Conservation (phyloP, 2,888 invertebrate species). For the Limnephilus marmoratus region DNA sequence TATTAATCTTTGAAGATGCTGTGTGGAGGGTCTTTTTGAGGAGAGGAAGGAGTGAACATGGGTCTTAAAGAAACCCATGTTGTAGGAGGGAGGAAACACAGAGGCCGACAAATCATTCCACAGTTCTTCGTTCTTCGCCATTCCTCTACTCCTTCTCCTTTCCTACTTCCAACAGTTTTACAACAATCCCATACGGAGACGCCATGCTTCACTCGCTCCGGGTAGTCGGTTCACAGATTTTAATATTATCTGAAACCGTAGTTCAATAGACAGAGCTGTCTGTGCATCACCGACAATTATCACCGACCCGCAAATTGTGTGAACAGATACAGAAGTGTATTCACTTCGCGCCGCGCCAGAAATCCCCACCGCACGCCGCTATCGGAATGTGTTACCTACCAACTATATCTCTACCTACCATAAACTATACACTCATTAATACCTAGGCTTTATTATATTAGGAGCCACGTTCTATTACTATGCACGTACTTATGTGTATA, state of each 20-base stretch:
- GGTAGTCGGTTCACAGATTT: background rate
- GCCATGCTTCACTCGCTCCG: background rate
- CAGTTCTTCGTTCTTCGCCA: too few relatives aligned
- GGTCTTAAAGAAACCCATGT: too few relatives aligned
- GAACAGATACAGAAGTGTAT: background rate
- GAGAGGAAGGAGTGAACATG: too few relatives aligned
- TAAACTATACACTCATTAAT: background rate
- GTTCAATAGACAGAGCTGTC: background rate
- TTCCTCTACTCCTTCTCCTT: too few relatives aligned
- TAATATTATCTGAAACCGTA: background rate
- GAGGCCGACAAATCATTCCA: too few relatives aligned
- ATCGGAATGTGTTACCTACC: conserved; percentile 34
- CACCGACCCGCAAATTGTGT: conserved; percentile 18
- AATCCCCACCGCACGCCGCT: background rate
- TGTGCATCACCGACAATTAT: conserved; percentile 22
- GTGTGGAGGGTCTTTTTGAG: too few relatives aligned
- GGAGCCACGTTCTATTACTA: background rate
- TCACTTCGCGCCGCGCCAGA: background rate
- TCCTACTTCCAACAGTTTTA: background rate
- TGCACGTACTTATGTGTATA: too few relatives aligned
- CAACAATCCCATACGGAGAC: background rate
- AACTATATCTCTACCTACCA: background rate
- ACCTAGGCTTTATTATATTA: conserved; percentile 24
- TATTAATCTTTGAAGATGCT: too few relatives aligned
- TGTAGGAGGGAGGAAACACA: too few relatives aligned